These are phyloP conservation scores for Saturnia pavonia DNA, from an alignment of 2,888 invertebrate genomes.

Conservation along the genomic window DNA sequence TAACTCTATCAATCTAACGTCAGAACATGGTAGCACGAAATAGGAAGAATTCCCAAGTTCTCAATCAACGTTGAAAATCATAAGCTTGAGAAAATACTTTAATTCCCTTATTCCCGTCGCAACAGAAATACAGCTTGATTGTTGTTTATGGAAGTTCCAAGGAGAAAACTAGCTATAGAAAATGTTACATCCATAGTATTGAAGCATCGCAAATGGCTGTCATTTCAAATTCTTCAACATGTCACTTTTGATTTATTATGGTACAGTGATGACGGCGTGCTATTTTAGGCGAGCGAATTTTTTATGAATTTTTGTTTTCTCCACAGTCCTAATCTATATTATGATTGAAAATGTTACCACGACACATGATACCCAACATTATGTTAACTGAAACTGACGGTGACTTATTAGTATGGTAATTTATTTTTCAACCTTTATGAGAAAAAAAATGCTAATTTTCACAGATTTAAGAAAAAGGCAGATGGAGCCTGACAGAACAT, in stretches of 20 bases:
- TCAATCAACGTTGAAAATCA: conserved; percentile 3
- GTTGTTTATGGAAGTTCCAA: not conserved
- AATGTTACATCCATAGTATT: conserved; percentile 20
- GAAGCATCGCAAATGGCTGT: conserved; percentile 21
- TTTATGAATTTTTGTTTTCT: not conserved
- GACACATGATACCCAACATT: not conserved
- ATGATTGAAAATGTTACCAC: not conserved
- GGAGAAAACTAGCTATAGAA: conserved; percentile 18
- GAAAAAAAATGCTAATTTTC: not conserved
- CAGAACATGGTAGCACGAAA: not conserved
- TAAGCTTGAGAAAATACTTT: conserved; percentile 5
- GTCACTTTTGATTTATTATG: conserved; percentile 34
- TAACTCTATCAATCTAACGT: conserved; percentile 1
- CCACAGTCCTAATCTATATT: not conserved
- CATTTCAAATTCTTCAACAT: conserved; percentile 28
- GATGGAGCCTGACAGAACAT: too few species aligned
- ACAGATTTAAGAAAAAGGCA: too few species aligned
- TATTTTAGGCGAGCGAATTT: not conserved
- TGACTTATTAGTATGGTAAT: not conserved
- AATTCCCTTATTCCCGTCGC: conserved; percentile 2
- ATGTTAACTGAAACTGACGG: not conserved
- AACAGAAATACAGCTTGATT: not conserved
- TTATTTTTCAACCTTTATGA: not conserved
- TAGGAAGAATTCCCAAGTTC: not conserved
- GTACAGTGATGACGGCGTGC: not conserved